phyloP scores from a whole-genome alignment of 2,113 vertebrate species.

The Zosterops japonicus region DNA sequence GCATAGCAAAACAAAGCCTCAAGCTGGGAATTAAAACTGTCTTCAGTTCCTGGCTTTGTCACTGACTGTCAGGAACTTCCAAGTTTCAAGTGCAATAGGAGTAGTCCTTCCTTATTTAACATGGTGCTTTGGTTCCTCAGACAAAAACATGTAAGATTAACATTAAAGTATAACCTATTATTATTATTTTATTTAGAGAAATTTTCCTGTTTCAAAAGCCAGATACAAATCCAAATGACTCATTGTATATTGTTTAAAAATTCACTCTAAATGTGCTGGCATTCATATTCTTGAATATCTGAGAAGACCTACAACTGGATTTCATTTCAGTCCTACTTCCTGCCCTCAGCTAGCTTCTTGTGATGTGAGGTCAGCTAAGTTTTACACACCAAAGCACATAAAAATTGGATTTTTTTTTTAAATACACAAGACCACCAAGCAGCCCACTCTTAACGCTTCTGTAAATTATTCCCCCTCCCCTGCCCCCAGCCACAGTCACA shows the following conservation, averaged over 20 bases:
- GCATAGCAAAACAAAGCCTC: neutral
- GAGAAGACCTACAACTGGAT: neutral
- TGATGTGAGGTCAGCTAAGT: neutral
- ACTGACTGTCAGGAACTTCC: neutral
- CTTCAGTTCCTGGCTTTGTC: neutral
- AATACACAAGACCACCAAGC: neutral
- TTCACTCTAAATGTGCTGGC: neutral
- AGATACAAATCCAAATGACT: neutral
- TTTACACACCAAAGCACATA: neutral
- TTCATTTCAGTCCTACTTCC: neutral
- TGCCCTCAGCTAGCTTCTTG: neutral
- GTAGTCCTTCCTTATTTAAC: neutral
- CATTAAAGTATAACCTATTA: neutral
- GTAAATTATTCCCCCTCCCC: neutral
- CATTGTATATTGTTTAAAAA: neutral
- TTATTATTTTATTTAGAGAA: neutral
- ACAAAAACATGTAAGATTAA: neutral
- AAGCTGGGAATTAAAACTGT: neutral
- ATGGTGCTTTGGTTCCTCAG: fast-evolving
- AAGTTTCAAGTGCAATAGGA: neutral
- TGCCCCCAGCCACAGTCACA: neutral
- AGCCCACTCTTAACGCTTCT: neutral
- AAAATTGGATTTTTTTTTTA: neutral
- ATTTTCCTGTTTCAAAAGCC: neutral
- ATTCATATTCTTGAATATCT: neutral